Percentiles rank a stretch among this genome's conserved stretches.
phyloP scores from a whole-genome alignment of 2,888 invertebrate species.

The Ichneumoninae sp. region DNA sequence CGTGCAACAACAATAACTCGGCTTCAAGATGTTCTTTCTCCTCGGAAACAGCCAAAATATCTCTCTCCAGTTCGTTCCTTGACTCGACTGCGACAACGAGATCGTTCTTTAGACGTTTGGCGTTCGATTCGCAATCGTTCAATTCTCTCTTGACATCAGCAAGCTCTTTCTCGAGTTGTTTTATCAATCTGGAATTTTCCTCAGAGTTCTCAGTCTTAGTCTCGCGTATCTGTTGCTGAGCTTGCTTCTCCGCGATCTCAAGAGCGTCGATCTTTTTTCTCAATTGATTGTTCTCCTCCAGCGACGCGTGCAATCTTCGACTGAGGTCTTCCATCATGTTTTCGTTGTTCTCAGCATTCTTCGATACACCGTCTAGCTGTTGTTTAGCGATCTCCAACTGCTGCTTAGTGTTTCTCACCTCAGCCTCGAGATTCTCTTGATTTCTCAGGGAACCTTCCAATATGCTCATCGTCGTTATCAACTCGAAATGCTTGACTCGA shows the following conservation, averaged over 20 bases:
- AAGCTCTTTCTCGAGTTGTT: constrained; percentile 77
- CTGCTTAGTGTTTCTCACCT: constrained; percentile 86
- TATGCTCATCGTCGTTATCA: constrained; percentile 71
- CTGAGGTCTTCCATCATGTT: constrained; percentile 74
- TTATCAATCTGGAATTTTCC: constrained; percentile 74
- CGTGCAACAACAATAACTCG: constrained; percentile 73
- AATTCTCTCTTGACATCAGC: constrained; percentile 81
- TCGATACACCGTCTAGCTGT: constrained; percentile 83
- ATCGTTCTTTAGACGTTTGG: constrained; percentile 84
- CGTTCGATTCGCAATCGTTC: constrained; percentile 79
- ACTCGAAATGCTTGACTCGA: constrained; percentile 73
- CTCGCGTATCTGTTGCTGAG: constrained; percentile 73
- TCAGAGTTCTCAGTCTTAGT: constrained; percentile 75
- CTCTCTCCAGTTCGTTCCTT: constrained; percentile 83
- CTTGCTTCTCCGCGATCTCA: constrained; percentile 74
- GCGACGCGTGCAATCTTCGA: constrained; percentile 69
- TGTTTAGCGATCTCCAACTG: constrained; percentile 84
- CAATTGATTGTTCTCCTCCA: constrained; percentile 80
- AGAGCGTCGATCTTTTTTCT: constrained; percentile 82
- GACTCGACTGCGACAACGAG: constrained; percentile 82
- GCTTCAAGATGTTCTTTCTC: constrained; percentile 77
- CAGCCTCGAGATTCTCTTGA: constrained; percentile 85
- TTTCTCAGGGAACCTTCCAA: constrained; percentile 85
- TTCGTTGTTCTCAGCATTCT: constrained; percentile 70
- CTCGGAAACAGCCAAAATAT: constrained; percentile 75